These are phyloP conservation scores for Ramphastos sulfuratus DNA, from an alignment of 2,113 vertebrate species.

Conservation along the genomic window DNA sequence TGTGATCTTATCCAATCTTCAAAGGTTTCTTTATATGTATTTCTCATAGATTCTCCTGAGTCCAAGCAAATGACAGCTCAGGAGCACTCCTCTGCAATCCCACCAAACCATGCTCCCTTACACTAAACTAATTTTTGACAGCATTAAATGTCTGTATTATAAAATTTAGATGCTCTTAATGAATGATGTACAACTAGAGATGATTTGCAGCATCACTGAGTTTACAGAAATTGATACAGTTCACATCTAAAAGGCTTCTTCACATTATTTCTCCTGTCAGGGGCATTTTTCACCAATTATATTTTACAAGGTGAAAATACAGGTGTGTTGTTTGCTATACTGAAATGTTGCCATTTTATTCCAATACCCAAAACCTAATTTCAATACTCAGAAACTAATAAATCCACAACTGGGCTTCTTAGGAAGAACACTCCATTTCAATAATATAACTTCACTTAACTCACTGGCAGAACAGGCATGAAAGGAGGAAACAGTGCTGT, in stretches of 20 bases:
- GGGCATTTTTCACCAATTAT: background rate
- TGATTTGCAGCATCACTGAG: constrained; percentile 19
- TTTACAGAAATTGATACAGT: background rate
- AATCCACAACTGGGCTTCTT: background rate
- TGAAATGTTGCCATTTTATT: background rate
- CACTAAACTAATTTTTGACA: background rate
- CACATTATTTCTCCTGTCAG: background rate
- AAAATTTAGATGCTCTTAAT: constrained; percentile 28
- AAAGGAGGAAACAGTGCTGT: background rate
- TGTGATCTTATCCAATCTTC: background rate
- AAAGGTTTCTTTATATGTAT: background rate
- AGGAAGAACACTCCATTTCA: background rate
- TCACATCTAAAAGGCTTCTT: background rate
- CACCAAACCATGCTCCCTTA: background rate
- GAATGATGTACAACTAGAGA: background rate
- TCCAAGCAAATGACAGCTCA: background rate
- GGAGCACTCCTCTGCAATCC: background rate
- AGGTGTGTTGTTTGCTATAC: background rate
- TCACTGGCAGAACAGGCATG: background rate
- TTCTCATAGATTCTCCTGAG: background rate
- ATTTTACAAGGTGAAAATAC: background rate
- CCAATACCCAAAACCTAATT: background rate
- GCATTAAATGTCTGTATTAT: background rate
- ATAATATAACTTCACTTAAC: background rate
- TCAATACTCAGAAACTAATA: background rate